Conservation (phyloP, 2,113 vertebrate genomes). For the Albula goreensis region DNA sequence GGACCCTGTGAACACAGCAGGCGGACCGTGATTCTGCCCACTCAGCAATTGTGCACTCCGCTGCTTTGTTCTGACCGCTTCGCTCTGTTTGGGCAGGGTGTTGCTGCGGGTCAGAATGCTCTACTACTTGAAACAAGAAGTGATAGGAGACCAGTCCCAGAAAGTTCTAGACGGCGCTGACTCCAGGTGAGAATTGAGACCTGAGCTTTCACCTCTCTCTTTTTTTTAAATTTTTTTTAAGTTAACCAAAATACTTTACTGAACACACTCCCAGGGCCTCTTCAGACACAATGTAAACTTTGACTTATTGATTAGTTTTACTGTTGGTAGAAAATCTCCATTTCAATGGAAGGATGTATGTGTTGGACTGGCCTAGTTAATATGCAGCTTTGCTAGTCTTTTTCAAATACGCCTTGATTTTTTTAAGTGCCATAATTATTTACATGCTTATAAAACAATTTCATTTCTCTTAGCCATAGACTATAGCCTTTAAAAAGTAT, state of each 20-base stretch:
- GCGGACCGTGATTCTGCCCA: constrained; percentile 37
- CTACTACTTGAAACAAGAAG: constrained; percentile 98
- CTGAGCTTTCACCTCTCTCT: constrained; percentile 28
- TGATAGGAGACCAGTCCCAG: constrained; percentile 89
- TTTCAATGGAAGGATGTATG: background rate
- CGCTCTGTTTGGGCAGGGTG: constrained; percentile 75
- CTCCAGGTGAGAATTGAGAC: constrained; percentile 76
- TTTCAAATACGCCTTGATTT: too few relatives aligned
- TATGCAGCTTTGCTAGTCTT: too few relatives aligned
- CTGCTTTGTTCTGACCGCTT: constrained; percentile 60
- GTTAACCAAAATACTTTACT: background rate
- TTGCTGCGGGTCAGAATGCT: constrained; percentile 98
- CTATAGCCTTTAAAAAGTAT: background rate
- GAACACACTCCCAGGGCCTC: background rate
- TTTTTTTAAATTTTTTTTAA: too few relatives aligned
- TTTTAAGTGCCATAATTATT: too few relatives aligned
- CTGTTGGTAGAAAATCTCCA: background rate
- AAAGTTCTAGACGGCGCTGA: constrained; percentile 88
- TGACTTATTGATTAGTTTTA: background rate
- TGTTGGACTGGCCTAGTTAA: background rate
- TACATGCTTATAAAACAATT: background rate
- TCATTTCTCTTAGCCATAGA: background rate
- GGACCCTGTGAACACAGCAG: background rate
- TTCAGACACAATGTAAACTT: background rate
- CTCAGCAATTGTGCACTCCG: constrained; percentile 55